Base-by-base conservation (phyloP, 64 coral and sea anemone genomes). In the Stichodactyla helianthus region DNA sequence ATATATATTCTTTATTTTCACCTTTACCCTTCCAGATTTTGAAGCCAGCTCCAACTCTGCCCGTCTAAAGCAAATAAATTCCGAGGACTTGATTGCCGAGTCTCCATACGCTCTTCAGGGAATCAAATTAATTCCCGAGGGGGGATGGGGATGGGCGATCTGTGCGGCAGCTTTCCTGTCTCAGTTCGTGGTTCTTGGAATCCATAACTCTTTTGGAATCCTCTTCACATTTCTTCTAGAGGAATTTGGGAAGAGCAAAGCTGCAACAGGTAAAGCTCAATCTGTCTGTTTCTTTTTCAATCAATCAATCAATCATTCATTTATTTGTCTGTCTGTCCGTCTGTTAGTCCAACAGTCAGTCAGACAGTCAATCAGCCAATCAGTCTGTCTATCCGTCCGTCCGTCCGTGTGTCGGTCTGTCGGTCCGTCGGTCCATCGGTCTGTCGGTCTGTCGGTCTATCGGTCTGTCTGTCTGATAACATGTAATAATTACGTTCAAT, bases 191-290 rank as follows among this genome's bases (percentile, higher is more conserved):
- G 83, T 91, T 10, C 83, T 86, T 84, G 89, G 89, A 14, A 86
- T 91, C 20, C 64, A 91, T 62, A 91, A 91, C 55, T 91, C 89
- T 56, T 91, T 91, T 54, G 89, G 89, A 6, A 91, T 91, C 77
- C 55, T 91, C 5, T 91, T 78, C 54, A 31, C 83, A 3, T 85
- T 84, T 31, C 56, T 91, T 10, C 56, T 91, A 15, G 83, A 86
- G 15, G 89, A 86, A 19, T 91, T 85, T 77, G 77, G 84, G 59
- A 91, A 86, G 58, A 78, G 82, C 11, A 91, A 91, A 77, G 89
- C 82, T 62, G 82, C 83, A 52, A 91, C 89, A 26, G 89, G 89
- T 86, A 58, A 55, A 52, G 55, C 14, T 71, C 20, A 16, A 19
- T 71, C 67, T 22, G 67, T 4, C 25, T 4, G 13, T 64, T 20